phyloP scores from a whole-genome alignment of 2,113 vertebrate species.

The Polyodon spathula region DNA sequence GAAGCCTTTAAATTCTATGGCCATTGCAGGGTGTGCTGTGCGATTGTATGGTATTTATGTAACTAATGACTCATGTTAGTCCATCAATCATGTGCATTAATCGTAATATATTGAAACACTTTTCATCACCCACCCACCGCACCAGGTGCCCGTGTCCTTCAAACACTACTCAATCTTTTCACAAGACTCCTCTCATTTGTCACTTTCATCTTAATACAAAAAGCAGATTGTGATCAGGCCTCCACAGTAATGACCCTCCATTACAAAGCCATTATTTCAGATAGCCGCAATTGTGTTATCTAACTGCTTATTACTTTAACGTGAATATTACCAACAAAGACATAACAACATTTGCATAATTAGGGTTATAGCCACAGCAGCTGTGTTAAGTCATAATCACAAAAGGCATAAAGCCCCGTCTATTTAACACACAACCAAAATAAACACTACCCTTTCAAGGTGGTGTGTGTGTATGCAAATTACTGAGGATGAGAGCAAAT shows the following conservation, averaged over 20 bases:
- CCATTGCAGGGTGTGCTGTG: too few relatives aligned
- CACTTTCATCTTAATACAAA: not conserved
- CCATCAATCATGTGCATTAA: not conserved
- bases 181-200: not conserved
- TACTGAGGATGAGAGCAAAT: too few relatives aligned
- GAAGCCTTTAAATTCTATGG: not conserved
- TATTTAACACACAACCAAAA: too few relatives aligned
- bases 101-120: not conserved
- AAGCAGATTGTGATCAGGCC: not conserved
- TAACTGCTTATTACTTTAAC: not conserved
- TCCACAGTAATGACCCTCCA: not conserved
- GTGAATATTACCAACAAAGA: not conserved
- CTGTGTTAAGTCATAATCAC: slow-evolving; percentile 1
- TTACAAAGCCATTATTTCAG: not conserved
- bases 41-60: not conserved
- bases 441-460: too few relatives aligned
- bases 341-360: not conserved
- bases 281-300: not conserved
- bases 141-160: too few relatives aligned
- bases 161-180: not conserved
- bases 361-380: not conserved
- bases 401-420: not conserved
- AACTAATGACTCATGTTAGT: not conserved
- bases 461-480: too few relatives aligned
- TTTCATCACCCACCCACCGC: not conserved